Evolutionary conservation across 2,888 invertebrate genomes (phyloP), one percentile per base, ranked within the genome.

Genomic region (Agrotis ipsilon): DNA sequence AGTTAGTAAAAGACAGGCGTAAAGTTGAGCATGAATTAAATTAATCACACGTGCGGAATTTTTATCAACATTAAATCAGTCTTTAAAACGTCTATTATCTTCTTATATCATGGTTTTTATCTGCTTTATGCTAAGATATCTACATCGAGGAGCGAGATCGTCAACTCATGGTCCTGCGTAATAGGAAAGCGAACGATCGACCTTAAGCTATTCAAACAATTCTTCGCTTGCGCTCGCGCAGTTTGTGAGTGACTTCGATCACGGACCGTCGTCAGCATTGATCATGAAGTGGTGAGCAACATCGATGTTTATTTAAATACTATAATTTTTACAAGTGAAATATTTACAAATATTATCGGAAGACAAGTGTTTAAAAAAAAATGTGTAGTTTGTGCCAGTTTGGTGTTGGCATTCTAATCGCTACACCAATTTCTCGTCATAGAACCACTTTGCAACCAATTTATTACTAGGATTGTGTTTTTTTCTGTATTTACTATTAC

Each of bases 211-310:
- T 68, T 72, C 58, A 82, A 75, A 78, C 73, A 71, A 84, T 69
- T 67, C 68, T 64, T 62, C 72, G 82, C 78, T 52, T 70, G 71
- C 52, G 61, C 62, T 57, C 69, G 68, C 84, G 70, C 85, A 83
- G 83, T 83, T 67, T 60, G 81, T 81, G 75, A 78, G 64, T 86
- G 77, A 72, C 85, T 81, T 77, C 82, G 83, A 55, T 48, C 69
- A 71, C 54, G 75, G 70, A 67, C 75, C 69, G 82, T 85, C 84
- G 87, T 77, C 68, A 83, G 52, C 59, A 43, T 51, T 81, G 80
- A 69, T 75, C 59, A 79, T 83, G 78, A 39, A 39, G 39, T 68
- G 88, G 89, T 89, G 72, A 88, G 89, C 19, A 21, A 72, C 59
- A 73, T 57, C 60, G 67, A 67, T 21, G 14, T 69, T 68, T 45